Evolutionary conservation across 1,140 invertebrate genomes (phyloP).

Genomic region (honey bee (Apis mellifera)): DNA sequence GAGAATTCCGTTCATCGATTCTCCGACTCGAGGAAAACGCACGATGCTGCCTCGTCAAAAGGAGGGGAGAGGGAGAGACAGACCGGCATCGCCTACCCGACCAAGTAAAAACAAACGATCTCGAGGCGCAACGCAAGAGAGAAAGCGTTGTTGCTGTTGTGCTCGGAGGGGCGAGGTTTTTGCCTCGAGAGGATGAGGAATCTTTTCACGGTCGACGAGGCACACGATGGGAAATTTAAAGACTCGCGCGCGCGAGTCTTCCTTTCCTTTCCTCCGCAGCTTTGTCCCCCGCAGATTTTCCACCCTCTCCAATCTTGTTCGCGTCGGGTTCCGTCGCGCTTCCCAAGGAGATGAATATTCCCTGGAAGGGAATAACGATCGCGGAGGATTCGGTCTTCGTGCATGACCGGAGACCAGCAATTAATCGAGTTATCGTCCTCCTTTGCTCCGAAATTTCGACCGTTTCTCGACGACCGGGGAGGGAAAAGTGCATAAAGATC

Average conservation of each 20-base stretch:
- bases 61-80: too few species aligned
- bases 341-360: neutral
- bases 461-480: neutral
- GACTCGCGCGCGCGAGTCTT: constrained; percentile 16
- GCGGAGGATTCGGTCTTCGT: constrained; percentile 44
- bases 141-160: constrained; percentile 3
- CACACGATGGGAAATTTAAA: constrained; percentile 40
- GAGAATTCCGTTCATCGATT: constrained; percentile 11
- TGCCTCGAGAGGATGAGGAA: constrained; percentile 24
- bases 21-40: constrained; percentile 2
- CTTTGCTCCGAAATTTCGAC: constrained; percentile 21
- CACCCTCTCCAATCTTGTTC: neutral
- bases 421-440: constrained; percentile 56
- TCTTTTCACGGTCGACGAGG: constrained; percentile 36
- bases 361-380: constrained; percentile 40
- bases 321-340: neutral
- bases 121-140: neutral
- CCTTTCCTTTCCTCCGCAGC: neutral
- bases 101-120: neutral
- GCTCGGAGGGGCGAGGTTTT: constrained; percentile 1
- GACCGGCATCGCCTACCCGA: too few species aligned
- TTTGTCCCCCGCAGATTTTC: constrained; percentile 13
- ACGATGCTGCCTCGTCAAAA: constrained; percentile 6
- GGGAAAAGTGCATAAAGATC: too few species aligned
- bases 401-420: constrained; percentile 35